Evolutionary conservation across 2,888 invertebrate species (phyloP), one percentile per base, ranked within the genome.

Genomic region (Tachina fera): DNA sequence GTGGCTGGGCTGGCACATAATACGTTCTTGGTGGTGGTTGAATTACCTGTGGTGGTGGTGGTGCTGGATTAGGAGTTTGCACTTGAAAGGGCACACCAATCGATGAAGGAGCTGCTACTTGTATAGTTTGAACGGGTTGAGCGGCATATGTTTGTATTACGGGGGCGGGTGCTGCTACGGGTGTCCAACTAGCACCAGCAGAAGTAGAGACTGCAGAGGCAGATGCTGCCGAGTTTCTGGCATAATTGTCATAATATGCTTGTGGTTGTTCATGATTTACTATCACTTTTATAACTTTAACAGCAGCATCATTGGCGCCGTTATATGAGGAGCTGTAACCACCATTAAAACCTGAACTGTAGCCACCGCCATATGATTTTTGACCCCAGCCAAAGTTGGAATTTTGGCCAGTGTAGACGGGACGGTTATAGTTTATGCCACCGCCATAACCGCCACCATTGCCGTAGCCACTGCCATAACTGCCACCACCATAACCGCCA

Each of bases 251-350:
- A 45, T 79, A 76, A 76, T 72, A 76, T 49, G 13, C 49, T 43
- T 67, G 65, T 14, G 79, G 86, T 51, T 87, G 83, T 65, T 85
- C 82, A 65, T 43, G 82, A n/a, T 83, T 84, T 6, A 87, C 71
- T 63, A 88, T 84, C 1, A 88, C 88, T 74, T 88, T 88, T 41
- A 88, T 88, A 45, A 88, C 70, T 70, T 76, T 86, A n/a, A 88
- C 72, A 14, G 78, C 39, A 60, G 81, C 75, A 14, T 72, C 87
- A 9, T 75, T 85, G 3, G 75, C 80, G 16, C 65, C 70, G n/a
- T 76, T 72, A 65, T 82, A 79, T 16, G 74, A 72, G 13, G 39
- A 56, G 22, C 47, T 63, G 47, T 51, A 60, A 0, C 79, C 71
- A 47, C 39, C 67, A 63, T 65, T 58, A 56, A 65, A 76, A 3